Base-by-base conservation (phyloP, 2,888 invertebrate genomes). In the Bimastos eiseni region DNA sequence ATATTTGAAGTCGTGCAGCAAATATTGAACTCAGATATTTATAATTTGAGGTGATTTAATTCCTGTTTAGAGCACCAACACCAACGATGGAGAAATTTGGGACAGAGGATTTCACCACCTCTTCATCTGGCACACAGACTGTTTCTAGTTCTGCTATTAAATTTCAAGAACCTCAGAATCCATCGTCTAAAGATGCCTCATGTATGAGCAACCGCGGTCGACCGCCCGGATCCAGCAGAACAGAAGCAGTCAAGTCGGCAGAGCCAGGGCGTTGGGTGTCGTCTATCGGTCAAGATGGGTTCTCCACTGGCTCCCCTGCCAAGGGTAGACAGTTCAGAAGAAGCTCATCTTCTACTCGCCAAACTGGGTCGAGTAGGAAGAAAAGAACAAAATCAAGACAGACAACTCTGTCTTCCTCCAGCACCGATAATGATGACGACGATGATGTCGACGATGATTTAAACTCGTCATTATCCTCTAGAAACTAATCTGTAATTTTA, bases 391-490 rank as follows among this genome's bases (percentile, higher is more conserved):
- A 36, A 37, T 33, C 86, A 37, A 86, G 37, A 36, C 86, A 86
- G 37, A 5, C 37, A 24, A 37, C 86, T 19, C 34, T 24, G 5
- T 86, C 86, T 86, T 86, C 86, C 6, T 86, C 86, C 24, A 24
- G 86, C 37, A 36, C 86, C 3, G 84, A 84, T 36, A 86, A 36
- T 37, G 86, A 86, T 86, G 34, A 86, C 36, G 24, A 86, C 24
- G 86, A 86, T 86, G 34, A 86, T 37, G 37, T 15, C 36, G 86
- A 86, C 36, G 36, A 86, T 86, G 86, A 86, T 86, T 33, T 37
- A 36, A 86, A 86, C 36, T 86, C 86, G 6, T 86, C 86, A 6
- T 86, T 86, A 36, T 86, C 86, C 6, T 37, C 86, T 36, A 86
- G 37, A 70, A 70, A 70, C 70, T 70, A 70, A 70, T 70, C 70